Evolutionary conservation across 2,797 vertebrate genomes (phyloP).

Genomic region (Buceros bicornis): DNA sequence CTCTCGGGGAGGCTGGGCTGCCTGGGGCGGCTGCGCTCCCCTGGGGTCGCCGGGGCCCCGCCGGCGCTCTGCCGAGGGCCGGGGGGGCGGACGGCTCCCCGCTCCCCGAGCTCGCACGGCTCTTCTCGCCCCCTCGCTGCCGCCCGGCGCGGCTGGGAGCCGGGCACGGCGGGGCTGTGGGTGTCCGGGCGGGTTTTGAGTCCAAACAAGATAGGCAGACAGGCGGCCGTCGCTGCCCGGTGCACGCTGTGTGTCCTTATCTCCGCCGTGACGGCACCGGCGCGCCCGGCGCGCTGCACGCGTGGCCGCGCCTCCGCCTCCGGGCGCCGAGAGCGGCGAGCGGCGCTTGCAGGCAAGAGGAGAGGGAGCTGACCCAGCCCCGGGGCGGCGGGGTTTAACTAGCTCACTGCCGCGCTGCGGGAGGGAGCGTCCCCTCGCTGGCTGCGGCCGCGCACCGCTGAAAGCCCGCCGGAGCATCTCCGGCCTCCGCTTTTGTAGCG

Average conservation of each 20-base stretch:
- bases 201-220: neutral
- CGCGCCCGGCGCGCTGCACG: neutral
- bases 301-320: neutral
- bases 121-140: rapidly evolving
- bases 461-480: neutral
- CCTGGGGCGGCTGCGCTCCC: neutral
- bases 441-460: neutral
- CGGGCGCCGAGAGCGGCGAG: rapidly evolving
- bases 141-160: rapidly evolving
- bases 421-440: neutral
- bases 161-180: rapidly evolving
- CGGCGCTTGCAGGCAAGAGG: neutral
- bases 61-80: neutral
- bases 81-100: rapidly evolving
- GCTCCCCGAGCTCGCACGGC: rapidly evolving
- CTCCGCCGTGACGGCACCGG: neutral
- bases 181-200: neutral
- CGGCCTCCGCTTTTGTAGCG: neutral
- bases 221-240: neutral
- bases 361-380: neutral
- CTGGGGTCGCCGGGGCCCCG: rapidly evolving
- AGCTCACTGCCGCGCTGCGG: neutral
- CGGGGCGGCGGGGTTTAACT: neutral
- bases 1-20: constrained; percentile 16
- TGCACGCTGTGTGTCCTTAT: neutral